These are phyloP conservation scores for Prionace glauca DNA, from an alignment of 2,797 vertebrate species.

Conservation along the genomic window DNA sequence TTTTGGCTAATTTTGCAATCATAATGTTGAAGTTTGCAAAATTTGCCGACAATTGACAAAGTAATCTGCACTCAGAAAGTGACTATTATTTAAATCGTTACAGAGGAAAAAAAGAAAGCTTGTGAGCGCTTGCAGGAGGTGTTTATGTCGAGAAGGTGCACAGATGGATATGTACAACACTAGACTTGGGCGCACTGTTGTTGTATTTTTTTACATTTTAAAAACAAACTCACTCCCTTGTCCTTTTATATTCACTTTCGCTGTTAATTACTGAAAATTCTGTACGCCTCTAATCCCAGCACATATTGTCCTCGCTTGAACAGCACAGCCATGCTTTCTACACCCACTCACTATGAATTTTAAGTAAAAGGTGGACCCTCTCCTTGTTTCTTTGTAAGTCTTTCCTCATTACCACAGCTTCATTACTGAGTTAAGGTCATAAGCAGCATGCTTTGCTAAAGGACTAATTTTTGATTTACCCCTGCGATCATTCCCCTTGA, in stretches of 20 bases:
- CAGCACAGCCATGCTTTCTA: no score
- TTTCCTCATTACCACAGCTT: neutral
- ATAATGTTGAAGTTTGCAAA: slow-evolving; percentile 37
- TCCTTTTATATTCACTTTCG: slow-evolving; percentile 9
- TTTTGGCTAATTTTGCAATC: slow-evolving; percentile 36
- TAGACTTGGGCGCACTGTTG: neutral
- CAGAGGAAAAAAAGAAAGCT: neutral
- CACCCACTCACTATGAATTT: neutral
- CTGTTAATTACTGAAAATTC: neutral
- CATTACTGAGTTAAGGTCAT: neutral
- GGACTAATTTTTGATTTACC: neutral
- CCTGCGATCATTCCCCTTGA: neutral
- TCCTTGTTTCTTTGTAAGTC: neutral
- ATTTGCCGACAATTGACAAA: slow-evolving; percentile 26
- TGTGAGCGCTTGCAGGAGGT: neutral
- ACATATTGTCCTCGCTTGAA: neutral
- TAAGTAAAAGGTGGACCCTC: neutral
- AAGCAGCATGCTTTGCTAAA: neutral
- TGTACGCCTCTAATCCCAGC: neutral
- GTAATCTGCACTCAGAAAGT: slow-evolving; percentile 27
- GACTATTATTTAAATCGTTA: slow-evolving; percentile 5
- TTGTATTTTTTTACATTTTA: neutral
- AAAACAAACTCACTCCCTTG: neutral
- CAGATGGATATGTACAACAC: neutral
- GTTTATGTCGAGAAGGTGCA: neutral